phyloP scores from a whole-genome alignment of 64 coral and sea anemone species.

The Anthopleura sola region DNA sequence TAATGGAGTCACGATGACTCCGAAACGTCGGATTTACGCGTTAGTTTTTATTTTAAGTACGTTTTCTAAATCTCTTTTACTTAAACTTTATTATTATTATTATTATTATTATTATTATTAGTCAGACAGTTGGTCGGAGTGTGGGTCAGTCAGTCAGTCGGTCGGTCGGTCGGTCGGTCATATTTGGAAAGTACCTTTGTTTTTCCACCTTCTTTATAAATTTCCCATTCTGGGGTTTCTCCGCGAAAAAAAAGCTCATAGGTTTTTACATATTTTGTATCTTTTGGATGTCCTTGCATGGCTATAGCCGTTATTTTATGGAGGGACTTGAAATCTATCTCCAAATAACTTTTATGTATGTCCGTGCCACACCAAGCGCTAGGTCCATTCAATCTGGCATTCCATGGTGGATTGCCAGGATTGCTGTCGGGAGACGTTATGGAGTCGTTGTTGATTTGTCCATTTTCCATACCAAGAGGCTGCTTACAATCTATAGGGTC shows the following conservation, averaged over 20 bases:
- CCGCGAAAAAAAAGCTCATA: neutral
- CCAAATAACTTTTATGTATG: neutral
- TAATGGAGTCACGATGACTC: no score
- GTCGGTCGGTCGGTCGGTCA: neutral
- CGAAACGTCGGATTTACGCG: no score
- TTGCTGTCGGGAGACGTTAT: slow-evolving; percentile 17
- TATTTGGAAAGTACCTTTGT: neutral
- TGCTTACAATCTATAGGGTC: slow-evolving; percentile 8
- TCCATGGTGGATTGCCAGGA: neutral
- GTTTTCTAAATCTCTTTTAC: no score
- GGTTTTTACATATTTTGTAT: neutral
- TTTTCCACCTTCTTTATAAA: neutral
- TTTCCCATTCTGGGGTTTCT: neutral
- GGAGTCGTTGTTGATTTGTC: neutral
- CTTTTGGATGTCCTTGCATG: neutral
- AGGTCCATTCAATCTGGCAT: slow-evolving; percentile 24
- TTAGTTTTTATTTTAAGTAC: no score
- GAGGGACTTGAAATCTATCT: neutral
- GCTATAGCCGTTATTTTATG: neutral
- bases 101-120: no score
- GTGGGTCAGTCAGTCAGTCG: neutral
- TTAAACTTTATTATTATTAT: no score
- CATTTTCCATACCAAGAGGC: slow-evolving; percentile 29
- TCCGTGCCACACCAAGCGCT: neutral
- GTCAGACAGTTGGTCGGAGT: no score